Evolutionary conservation across 2,888 invertebrate species (phyloP), one percentile per base, ranked within the genome.

Genomic region (Malachius bipustulatus): DNA sequence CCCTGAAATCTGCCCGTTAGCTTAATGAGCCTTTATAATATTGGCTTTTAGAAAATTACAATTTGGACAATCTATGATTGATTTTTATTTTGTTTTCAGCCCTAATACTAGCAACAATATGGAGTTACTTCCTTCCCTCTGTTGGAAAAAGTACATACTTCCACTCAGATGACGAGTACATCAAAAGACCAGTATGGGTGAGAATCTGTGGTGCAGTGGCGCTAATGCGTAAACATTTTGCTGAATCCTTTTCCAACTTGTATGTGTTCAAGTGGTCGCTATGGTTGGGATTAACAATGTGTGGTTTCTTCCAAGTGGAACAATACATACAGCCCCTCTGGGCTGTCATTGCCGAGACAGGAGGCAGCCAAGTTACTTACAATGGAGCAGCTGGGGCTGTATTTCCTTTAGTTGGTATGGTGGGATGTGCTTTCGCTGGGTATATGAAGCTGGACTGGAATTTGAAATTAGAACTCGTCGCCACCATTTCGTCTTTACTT

Each of bases 1-100:
- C n/a, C n/a, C n/a, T n/a, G n/a, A n/a, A n/a, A n/a, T n/a, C n/a
- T n/a, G n/a, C n/a, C n/a, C n/a, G n/a, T n/a, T n/a, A n/a, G n/a
- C n/a, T n/a, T n/a, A n/a, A n/a, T n/a, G n/a, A n/a, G n/a, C n/a
- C n/a, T n/a, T n/a, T n/a, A n/a, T n/a, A n/a, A n/a, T n/a, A n/a
- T n/a, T n/a, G n/a, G n/a, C n/a, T n/a, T n/a, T n/a, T n/a, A n/a
- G n/a, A n/a, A n/a, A n/a, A n/a, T n/a, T n/a, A n/a, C n/a, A n/a
- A n/a, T n/a, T n/a, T n/a, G n/a, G n/a, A n/a, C n/a, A n/a, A n/a
- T n/a, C n/a, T n/a, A n/a, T n/a, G n/a, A n/a, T n/a, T n/a, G n/a
- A n/a, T n/a, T n/a, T n/a, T n/a, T n/a, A 19, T 19, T 19, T 19
- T 19, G 6, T 19, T 19, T 19, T n/a, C 24, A 19, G 24, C 24